These are phyloP conservation scores for Melozone crissalis DNA, from an alignment of 2,113 vertebrate species.

Conservation along the genomic window DNA sequence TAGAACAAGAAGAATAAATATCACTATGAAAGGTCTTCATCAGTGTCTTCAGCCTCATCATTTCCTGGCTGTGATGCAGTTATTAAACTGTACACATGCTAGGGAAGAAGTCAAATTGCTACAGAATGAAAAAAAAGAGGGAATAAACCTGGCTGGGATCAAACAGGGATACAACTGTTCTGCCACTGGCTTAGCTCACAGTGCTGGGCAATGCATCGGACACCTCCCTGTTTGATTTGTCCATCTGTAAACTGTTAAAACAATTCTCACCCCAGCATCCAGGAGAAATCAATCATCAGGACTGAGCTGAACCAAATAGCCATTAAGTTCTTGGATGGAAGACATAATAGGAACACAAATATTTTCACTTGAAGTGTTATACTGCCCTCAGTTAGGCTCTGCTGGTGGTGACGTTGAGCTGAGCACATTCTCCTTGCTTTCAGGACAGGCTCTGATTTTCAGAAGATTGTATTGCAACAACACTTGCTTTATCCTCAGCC, in stretches of 20 bases:
- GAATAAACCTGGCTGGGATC: neutral
- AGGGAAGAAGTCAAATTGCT: neutral
- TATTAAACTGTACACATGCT: neutral
- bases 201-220: slow-evolving; percentile 24
- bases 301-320: slow-evolving; percentile 43
- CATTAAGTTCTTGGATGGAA: slow-evolving; percentile 25
- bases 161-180: neutral
- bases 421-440: neutral
- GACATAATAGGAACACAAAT: slow-evolving; percentile 27
- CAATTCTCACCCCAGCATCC: slow-evolving; percentile 48
- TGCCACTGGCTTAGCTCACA: slow-evolving; percentile 47
- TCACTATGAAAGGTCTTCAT: neutral
- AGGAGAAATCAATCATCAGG: slow-evolving; percentile 57
- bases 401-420: neutral
- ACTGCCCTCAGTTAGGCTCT: slow-evolving; percentile 15
- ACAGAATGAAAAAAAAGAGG: neutral
- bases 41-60: neutral
- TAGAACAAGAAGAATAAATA: neutral
- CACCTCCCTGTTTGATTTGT: slow-evolving; percentile 53
- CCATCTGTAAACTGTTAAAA: slow-evolving; percentile 58
- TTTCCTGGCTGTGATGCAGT: slow-evolving; percentile 6
- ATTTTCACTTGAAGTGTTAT: slow-evolving; percentile 40
- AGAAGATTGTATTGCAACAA: neutral
- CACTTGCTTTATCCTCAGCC: neutral
- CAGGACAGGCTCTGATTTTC: neutral